These are phyloP conservation scores for Seira ritae DNA, from an alignment of 2,888 invertebrate genomes.

Conservation along the genomic window DNA sequence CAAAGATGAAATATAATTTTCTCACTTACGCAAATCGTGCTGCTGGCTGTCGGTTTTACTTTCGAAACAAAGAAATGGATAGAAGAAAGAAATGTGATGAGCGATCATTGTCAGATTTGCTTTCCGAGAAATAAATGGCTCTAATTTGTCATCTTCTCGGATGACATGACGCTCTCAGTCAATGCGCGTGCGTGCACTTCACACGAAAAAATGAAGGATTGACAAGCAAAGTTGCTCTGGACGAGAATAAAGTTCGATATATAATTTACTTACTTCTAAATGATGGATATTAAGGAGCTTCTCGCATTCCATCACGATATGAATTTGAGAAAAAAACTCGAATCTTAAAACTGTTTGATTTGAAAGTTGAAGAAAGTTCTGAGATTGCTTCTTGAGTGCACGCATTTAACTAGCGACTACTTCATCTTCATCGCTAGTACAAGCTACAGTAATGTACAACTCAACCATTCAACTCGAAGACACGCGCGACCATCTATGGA, in stretches of 20 bases:
- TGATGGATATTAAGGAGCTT: not conserved
- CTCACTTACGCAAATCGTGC: no score
- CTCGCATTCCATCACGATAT: conserved; percentile 1
- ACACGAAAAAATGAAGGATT: not conserved
- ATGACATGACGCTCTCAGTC: not conserved
- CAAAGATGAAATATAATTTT: no score
- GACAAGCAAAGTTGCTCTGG: not conserved
- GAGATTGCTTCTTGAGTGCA: not conserved
- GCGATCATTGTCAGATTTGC: conserved; percentile 38
- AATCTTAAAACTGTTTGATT: not conserved
- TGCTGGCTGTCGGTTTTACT: no score
- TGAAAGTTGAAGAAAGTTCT: not conserved
- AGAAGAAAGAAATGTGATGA: conserved; percentile 40
- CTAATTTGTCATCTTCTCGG: conserved; percentile 29
- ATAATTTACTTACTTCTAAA: not conserved
- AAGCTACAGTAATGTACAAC: not conserved
- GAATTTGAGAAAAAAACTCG: not conserved
- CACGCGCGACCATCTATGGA: not conserved
- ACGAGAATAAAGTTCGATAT: not conserved
- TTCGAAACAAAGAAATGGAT: no score
- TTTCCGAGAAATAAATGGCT: conserved; percentile 37
- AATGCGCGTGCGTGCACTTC: conserved; percentile 19
- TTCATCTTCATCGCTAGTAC: not conserved
- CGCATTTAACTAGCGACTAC: not conserved
- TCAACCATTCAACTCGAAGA: not conserved